Evolutionary conservation across 2,888 invertebrate genomes (phyloP).

Genomic region (Mystacides longicornis): DNA sequence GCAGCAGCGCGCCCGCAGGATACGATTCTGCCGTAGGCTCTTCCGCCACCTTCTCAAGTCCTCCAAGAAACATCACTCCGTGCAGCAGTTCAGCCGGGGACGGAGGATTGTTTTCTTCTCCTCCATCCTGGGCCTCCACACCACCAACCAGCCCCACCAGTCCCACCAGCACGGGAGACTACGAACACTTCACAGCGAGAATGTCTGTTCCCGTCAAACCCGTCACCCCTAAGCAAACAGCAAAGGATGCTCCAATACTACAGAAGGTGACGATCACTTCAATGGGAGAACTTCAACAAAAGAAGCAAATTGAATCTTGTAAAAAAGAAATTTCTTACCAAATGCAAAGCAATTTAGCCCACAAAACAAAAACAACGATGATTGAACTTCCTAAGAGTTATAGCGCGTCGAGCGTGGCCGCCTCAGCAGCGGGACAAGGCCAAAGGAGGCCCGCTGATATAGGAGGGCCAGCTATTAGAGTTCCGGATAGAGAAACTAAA

Average conservation of each 20-base stretch:
- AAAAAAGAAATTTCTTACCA: constrained; percentile 25
- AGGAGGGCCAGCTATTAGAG: constrained; percentile 13
- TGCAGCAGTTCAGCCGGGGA: constrained; percentile 34
- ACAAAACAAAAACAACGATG: constrained; percentile 31
- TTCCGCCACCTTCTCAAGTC: constrained; percentile 48
- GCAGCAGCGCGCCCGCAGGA: constrained; percentile 34
- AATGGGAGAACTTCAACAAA: constrained; percentile 49
- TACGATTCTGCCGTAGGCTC: constrained; percentile 62
- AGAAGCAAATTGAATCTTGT: constrained; percentile 22
- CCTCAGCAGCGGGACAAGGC: constrained; percentile 26
- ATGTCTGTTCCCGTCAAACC: constrained; percentile 29
- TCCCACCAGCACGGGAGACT: constrained; percentile 32
- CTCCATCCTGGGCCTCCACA: constrained; percentile 52
- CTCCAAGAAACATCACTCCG: constrained; percentile 41
- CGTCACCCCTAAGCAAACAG: constrained; percentile 31
- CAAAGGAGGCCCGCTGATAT: constrained; percentile 28
- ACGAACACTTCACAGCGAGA: constrained; percentile 28
- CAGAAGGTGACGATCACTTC: constrained; percentile 57
- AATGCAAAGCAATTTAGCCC: constrained; percentile 19
- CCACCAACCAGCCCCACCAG: constrained; percentile 53
- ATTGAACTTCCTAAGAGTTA: constrained; percentile 32
- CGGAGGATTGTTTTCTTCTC: constrained; percentile 42
- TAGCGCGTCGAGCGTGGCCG: constrained; percentile 25
- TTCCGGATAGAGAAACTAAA: constrained; percentile 23
- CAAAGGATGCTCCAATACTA: constrained; percentile 32